phyloP scores from a whole-genome alignment of 1,140 invertebrate species.

The Hermetia illucens region DNA sequence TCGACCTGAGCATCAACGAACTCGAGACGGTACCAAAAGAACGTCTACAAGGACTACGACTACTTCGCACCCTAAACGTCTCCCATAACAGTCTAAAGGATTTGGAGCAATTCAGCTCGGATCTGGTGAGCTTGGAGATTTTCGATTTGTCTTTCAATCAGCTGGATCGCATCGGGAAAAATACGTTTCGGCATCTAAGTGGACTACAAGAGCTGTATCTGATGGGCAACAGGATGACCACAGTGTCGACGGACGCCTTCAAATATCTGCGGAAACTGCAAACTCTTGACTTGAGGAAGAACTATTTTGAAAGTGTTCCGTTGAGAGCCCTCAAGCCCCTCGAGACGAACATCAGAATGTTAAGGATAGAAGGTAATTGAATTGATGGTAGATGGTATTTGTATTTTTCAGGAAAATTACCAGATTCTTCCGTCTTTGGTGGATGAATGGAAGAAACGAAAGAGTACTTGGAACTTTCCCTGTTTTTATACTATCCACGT shows the following conservation, averaged over 20 bases:
- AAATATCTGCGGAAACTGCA: constrained; percentile 61
- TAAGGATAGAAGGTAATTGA: constrained; percentile 59
- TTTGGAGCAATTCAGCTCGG: constrained; percentile 66
- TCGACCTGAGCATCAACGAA: constrained; percentile 73
- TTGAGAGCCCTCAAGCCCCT: constrained; percentile 58
- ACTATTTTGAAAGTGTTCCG: constrained; percentile 69
- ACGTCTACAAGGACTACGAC: constrained; percentile 59
- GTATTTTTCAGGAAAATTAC: constrained; percentile 2
- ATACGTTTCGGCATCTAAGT: constrained; percentile 57
- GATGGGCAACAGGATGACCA: constrained; percentile 68
- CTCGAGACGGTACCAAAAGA: constrained; percentile 74
- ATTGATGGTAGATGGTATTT: constrained; percentile 1
- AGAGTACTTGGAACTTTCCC: no score
- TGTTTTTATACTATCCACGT: no score
- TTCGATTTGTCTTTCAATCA: constrained; percentile 75
- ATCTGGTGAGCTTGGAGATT: constrained; percentile 59
- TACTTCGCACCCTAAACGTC: constrained; percentile 60
- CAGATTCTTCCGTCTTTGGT: no score
- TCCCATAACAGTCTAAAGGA: constrained; percentile 69
- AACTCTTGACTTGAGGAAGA: constrained; percentile 68
- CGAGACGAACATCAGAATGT: constrained; percentile 63
- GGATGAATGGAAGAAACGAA: no score
- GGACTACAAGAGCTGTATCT: constrained; percentile 62
- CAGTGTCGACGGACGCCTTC: constrained; percentile 64
- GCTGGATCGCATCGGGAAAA: constrained; percentile 57